These are phyloP conservation scores for Potamilus streckersoni DNA, from an alignment of 1,140 invertebrate genomes.

Conservation along the genomic window DNA sequence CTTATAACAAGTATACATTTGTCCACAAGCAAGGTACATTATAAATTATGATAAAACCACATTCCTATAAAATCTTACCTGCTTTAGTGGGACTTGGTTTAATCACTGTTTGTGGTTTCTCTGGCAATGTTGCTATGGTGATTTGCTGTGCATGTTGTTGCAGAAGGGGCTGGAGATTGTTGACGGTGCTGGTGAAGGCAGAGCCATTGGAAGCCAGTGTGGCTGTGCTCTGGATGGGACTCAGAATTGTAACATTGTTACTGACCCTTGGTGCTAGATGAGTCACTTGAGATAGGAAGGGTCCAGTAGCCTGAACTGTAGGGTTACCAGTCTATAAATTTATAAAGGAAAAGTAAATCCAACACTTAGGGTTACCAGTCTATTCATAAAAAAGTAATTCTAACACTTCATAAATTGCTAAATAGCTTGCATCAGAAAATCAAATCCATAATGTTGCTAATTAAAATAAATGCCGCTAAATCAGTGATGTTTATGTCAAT, in stretches of 20 bases:
- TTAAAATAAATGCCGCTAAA: no score
- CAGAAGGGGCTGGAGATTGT: conserved; percentile 36
- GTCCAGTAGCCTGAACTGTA: conserved; percentile 31
- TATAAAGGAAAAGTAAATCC: no score
- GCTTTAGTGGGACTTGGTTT: conserved; percentile 57
- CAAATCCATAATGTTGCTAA: no score
- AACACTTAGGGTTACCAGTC: no score
- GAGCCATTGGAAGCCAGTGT: conserved; percentile 37
- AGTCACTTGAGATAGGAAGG: conserved; percentile 49
- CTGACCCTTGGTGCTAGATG: conserved; percentile 32
- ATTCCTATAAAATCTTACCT: conserved; percentile 24
- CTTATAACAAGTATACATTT: no score
- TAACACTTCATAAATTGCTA: no score
- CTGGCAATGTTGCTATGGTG: conserved; percentile 34
- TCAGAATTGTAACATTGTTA: conserved; percentile 49
- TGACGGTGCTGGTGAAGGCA: conserved; percentile 39
- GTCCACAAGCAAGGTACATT: no score
- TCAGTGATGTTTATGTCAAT: no score
- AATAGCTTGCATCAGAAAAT: no score
- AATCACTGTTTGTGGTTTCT: conserved; percentile 36
- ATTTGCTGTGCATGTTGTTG: conserved; percentile 38
- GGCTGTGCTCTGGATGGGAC: conserved; percentile 39
- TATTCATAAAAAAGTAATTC: conserved; percentile 3
- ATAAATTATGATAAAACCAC: no score
- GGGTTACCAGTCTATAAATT: conserved; percentile 2